These are phyloP conservation scores for Tauraco erythrolophus DNA, from an alignment of 2,113 vertebrate species.

Conservation along the genomic window DNA sequence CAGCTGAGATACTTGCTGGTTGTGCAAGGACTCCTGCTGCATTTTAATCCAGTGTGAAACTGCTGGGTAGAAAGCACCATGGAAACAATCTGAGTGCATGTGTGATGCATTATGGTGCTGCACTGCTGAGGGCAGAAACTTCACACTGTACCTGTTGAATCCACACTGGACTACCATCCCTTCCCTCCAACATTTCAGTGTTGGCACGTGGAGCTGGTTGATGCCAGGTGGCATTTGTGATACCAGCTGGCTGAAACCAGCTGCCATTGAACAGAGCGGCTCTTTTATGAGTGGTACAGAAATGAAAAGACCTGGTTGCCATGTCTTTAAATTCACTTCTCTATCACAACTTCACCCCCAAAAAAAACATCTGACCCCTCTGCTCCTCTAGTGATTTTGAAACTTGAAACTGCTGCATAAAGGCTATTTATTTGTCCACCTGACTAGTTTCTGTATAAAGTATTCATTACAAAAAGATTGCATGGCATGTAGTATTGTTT, in stretches of 20 bases:
- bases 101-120: not conserved
- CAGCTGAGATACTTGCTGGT: not conserved
- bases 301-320: not conserved
- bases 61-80: not conserved
- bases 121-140: not conserved
- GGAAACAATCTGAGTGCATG: not conserved
- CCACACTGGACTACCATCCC: not conserved
- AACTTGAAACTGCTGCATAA: not conserved
- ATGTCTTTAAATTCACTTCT: not conserved
- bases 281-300: not conserved
- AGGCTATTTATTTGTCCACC: not conserved
- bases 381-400: not conserved
- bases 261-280: not conserved
- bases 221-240: not conserved
- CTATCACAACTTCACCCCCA: not conserved
- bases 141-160: not conserved
- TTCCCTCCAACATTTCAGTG: not conserved
- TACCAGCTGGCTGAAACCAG: not conserved
- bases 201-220: not conserved
- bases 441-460: slow-evolving; percentile 2
- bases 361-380: not conserved
- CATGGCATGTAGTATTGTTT: not conserved
- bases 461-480: slow-evolving; percentile 13
- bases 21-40: not conserved
- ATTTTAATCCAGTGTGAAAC: not conserved